These are phyloP conservation scores for Dicerorhinus sumatrensis DNA, from an alignment of 2,113 vertebrate genomes.

Conservation along the genomic window DNA sequence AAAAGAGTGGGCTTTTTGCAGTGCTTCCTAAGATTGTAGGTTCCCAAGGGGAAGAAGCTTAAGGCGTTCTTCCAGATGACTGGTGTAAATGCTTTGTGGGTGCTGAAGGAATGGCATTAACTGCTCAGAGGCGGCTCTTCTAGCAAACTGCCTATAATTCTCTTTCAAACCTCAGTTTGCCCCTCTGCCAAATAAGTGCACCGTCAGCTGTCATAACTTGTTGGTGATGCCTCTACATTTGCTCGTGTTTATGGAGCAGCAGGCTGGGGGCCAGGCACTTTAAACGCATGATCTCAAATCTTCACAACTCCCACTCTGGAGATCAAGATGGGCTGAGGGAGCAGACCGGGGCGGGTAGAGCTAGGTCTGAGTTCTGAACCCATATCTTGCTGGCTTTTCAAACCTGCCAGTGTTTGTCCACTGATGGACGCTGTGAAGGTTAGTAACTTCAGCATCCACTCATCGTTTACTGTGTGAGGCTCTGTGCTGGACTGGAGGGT, in stretches of 20 bases:
- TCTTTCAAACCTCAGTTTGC: not conserved
- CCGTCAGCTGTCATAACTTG: rapidly evolving
- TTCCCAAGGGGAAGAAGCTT: not conserved
- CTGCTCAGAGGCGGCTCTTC: not conserved
- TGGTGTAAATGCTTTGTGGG: not conserved
- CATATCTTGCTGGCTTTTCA: not conserved
- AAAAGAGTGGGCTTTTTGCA: not conserved
- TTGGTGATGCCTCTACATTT: not conserved
- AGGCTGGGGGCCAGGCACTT: not conserved
- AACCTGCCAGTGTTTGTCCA: too few species aligned
- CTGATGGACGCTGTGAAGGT: rapidly evolving
- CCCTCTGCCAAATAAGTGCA: too few species aligned
- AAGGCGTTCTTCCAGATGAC: not conserved
- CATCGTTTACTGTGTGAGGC: rapidly evolving
- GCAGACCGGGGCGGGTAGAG: not conserved
- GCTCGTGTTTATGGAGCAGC: not conserved
- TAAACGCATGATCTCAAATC: not conserved
- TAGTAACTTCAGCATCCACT: not conserved
- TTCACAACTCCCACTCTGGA: rapidly evolving
- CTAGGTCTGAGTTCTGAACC: not conserved
- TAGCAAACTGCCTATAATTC: not conserved
- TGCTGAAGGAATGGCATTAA: too few species aligned
- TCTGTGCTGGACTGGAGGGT: not conserved
- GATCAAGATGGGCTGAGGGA: not conserved
- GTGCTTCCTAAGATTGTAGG: not conserved